phyloP scores from a whole-genome alignment of 1,140 invertebrate genomes.

The Drosophila varians region DNA sequence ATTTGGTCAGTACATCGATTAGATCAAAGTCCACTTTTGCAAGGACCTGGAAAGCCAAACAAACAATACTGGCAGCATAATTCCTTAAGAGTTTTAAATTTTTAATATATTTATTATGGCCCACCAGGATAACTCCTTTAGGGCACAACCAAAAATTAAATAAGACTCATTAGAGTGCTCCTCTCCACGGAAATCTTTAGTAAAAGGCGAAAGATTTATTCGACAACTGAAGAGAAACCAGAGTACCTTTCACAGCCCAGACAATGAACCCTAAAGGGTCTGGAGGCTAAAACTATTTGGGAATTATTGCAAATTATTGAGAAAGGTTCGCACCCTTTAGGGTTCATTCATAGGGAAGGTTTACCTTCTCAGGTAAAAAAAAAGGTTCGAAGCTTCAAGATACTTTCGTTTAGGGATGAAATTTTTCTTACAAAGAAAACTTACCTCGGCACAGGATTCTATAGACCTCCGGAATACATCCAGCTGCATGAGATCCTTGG shows the following conservation, averaged over 20 bases:
- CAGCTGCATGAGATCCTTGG: slow-evolving; percentile 91
- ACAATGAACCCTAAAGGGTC: background rate
- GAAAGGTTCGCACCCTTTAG: background rate
- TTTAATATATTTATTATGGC: slow-evolving; percentile 23
- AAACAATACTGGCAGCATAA: background rate
- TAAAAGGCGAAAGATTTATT: slow-evolving; percentile 85
- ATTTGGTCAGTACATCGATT: slow-evolving; percentile 90
- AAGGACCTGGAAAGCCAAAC: slow-evolving; percentile 28
- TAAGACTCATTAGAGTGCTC: slow-evolving; percentile 83
- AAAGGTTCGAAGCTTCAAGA: slow-evolving; percentile 86
- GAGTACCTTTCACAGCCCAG: slow-evolving; percentile 25
- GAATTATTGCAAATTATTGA: slow-evolving; percentile 1
- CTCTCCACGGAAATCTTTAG: slow-evolving; percentile 84
- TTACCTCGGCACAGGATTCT: slow-evolving; percentile 87
- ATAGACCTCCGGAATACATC: slow-evolving; percentile 92
- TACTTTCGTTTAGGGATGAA: background rate
- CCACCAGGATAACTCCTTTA: slow-evolving; percentile 4
- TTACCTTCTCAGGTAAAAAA: background rate
- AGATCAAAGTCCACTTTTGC: slow-evolving; percentile 89
- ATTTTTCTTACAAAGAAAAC: background rate
- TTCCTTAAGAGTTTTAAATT: background rate
- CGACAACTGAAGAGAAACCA: slow-evolving; percentile 83
- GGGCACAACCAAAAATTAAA: slow-evolving; percentile 21
- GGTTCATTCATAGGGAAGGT: background rate
- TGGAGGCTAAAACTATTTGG: background rate